Evolutionary conservation across 2,113 vertebrate genomes (phyloP).

Genomic region (Bagarius yarrelli): DNA sequence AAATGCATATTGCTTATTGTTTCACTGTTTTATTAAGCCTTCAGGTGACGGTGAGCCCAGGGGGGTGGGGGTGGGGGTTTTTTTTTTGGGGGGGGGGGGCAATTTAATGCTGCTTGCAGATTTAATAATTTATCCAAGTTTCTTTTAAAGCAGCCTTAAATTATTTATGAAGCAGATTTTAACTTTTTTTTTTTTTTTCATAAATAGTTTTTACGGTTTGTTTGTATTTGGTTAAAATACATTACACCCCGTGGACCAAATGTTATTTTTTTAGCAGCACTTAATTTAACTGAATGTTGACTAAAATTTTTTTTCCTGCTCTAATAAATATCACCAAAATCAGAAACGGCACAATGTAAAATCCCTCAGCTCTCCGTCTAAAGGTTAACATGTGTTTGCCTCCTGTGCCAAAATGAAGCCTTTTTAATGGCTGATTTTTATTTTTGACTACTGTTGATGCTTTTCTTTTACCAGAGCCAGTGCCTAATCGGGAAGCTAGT

Average conservation of each 20-base stretch:
- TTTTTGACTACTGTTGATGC: background rate
- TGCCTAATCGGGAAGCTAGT: too few relatives aligned
- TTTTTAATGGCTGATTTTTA: background rate
- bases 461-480: too few relatives aligned
- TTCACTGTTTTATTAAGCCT: too few relatives aligned
- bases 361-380: background rate
- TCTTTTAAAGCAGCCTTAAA: background rate
- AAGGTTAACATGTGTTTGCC: background rate
- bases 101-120: too few relatives aligned
- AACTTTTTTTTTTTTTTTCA: background rate
- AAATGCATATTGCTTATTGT: too few relatives aligned
- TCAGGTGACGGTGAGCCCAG: too few relatives aligned
- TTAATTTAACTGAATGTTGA: background rate
- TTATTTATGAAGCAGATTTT: background rate
- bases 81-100: too few relatives aligned
- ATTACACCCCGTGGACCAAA: background rate
- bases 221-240: background rate
- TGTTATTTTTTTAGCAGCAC: background rate
- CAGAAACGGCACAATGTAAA: background rate
- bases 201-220: background rate
- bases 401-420: background rate
- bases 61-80: too few relatives aligned
- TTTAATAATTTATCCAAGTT: too few relatives aligned
- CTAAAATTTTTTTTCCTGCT: background rate
- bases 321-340: background rate